Evolutionary conservation across 1,140 invertebrate genomes (phyloP), one percentile per base, ranked within the genome.

Genomic region (Manduca sexta): DNA sequence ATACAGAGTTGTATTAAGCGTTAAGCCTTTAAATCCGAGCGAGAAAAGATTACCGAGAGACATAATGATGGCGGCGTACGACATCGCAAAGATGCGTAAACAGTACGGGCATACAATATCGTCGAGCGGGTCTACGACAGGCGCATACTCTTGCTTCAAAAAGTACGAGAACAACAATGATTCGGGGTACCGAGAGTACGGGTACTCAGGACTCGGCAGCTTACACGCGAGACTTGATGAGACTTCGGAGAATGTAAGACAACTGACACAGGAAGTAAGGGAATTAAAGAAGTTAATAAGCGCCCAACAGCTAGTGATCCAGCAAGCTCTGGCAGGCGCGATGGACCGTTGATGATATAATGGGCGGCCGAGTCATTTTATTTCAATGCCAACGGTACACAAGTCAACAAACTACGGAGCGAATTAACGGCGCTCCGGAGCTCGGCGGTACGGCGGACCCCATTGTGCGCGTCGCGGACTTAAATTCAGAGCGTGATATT

Each of bases 31-130:
- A 13, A 92, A 91, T 74, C 89, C 89, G 0, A 68, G 89, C n/a
- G n/a, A 95, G 65, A 94, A 92, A 64, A 88, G 93, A 16, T 65
- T 95, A 14, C 93, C 93, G 0, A 86, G 89, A 15, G 92, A 94
- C 43, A 90, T 95, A 49, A 88, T 94, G 60, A 89, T 90, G 76
- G 89, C 91, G 5, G 93, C 93, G 3, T 91, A 93, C 54, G 91
- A 93, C 49, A 90, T 94, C 18, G 93, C 92, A 0, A 93, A 92
- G 63, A 88, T 91, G 73, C 83, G 91, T 5, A 92, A 92, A 60
- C 87, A 91, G 40, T 90, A 90, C 48, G 90, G 89, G 0, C 89
- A 91, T 49, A 91, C 90, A 0, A 88, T 91, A 52, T 90, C 90
- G 2, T 90, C 90, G 0, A 88, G 87, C 44, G 88, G 88, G 12